Conservation (phyloP, 2,888 invertebrate genomes). For the Eledona agricola region DNA sequence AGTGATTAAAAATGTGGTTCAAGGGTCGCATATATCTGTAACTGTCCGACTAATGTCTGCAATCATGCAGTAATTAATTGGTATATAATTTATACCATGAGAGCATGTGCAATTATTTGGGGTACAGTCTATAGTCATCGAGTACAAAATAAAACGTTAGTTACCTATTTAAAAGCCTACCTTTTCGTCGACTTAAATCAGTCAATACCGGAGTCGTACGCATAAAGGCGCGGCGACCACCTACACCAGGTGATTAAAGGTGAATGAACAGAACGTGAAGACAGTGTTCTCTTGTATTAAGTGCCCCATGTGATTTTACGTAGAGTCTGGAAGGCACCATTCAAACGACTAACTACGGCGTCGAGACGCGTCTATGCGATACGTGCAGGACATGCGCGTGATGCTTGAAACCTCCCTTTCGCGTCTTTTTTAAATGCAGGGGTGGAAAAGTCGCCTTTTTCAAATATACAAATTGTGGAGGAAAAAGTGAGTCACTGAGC, state of each 20-base stretch:
- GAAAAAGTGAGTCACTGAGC: no score
- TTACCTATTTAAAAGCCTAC: conserved; percentile 21
- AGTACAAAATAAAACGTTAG: no score
- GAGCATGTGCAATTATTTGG: conserved; percentile 4
- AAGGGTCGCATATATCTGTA: no score
- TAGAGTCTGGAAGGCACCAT: conserved; percentile 24
- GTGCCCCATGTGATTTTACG: no score
- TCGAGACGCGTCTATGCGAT: conserved; percentile 32
- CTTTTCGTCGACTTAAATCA: conserved; percentile 18
- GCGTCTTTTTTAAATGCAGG: conserved; percentile 17
- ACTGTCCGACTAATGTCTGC: no score
- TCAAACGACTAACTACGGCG: conserved; percentile 34
- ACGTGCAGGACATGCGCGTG: conserved; percentile 24
- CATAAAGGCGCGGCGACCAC: conserved; percentile 33
- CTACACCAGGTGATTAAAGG: conserved; percentile 33
- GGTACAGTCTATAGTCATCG: no score
- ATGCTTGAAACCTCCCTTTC: conserved; percentile 18
- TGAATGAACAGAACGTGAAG: conserved; percentile 28
- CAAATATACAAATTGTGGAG: no score
- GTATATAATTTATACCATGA: conserved; percentile 3
- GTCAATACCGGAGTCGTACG: conserved; percentile 14
- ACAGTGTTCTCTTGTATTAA: no score
- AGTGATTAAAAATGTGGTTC: no score
- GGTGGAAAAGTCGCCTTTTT: no score
- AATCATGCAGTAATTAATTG: no score